Conservation (phyloP, 2,888 invertebrate species). For the Odontocolon sp. region DNA sequence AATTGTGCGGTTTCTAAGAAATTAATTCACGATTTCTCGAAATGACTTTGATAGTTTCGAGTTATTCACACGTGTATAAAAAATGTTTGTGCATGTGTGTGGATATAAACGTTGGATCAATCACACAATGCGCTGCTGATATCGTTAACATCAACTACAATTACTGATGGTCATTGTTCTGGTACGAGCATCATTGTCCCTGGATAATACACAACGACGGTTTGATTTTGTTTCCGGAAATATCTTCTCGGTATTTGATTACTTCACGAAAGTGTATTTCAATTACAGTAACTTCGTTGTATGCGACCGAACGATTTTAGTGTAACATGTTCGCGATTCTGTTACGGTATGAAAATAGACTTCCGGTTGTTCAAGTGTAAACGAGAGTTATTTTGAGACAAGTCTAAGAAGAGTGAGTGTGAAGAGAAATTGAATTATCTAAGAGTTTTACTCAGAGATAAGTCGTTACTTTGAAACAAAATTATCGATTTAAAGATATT, state of each 20-base stretch:
- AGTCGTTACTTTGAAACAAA: neutral
- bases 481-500: too few relatives aligned
- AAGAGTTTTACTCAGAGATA: neutral
- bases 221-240: slow-evolving; percentile 35
- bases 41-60: neutral
- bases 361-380: slow-evolving; percentile 17
- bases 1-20: neutral
- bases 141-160: slow-evolving; percentile 14
- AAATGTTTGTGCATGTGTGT: neutral
- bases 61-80: neutral
- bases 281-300: slow-evolving; percentile 18
- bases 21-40: neutral
- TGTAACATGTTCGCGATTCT: neutral
- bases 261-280: slow-evolving; percentile 9
- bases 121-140: neutral
- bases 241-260: slow-evolving; percentile 36
- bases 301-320: slow-evolving; percentile 18
- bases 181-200: slow-evolving; percentile 10
- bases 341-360: slow-evolving; percentile 19
- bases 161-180: slow-evolving; percentile 20
- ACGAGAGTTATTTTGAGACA: slow-evolving; percentile 18
- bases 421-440: slow-evolving; percentile 17
- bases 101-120: neutral
- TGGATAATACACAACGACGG: neutral
- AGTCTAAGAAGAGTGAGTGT: slow-evolving; percentile 19